Base-by-base conservation (phyloP, 1,140 invertebrate genomes). In the Diorhabda sublineata region DNA sequence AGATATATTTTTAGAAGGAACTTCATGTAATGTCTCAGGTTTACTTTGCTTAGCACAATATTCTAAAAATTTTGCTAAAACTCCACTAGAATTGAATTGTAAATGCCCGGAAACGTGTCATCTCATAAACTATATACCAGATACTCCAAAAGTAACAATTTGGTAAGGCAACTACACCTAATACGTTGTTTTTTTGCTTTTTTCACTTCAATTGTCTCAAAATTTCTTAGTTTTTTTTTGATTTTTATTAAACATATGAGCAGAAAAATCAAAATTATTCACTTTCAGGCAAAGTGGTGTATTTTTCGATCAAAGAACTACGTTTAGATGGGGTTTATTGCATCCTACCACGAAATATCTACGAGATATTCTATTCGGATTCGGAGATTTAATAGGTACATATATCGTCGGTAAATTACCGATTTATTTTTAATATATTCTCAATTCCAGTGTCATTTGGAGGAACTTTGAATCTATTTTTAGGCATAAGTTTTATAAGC, bases 361-460 rank as follows among this genome's bases (percentile, higher is more conserved):
- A n/a, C 76, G 86, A 45, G 83, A 86, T 70, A 84, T 87, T 3
- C 80, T 87, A 1, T 87, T 86, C 75, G 81, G 84, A 69, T 84
- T 86, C 67, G 84, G 86, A 71, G 85, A 87, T 75, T 76, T 87
- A 41, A 79, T 85, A 5, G 84, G 84, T 84, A 71, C 77, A 68
- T 67, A 64, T 60, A 3, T 52, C 5, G 5, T 6, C 45, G 45
- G 2, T 6, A 52, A 6, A 52, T 52, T 8, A 52, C 2, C 6
- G n/a, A 52, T 52, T 52, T n/a, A 3, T 4, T 52, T 52, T 3
- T 3, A 3, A 8, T 52, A 52, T 52, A 58, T 67, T 56, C 11
- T 68, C 45, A 42, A 61, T 67, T 70, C 65, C 76, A 85, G 84
- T 84, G 1, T 84, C 84, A 5, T 77, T 85, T 11, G 84, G 84